Conservation (phyloP, 1,140 invertebrate genomes). For the Bombus difficillimus region DNA sequence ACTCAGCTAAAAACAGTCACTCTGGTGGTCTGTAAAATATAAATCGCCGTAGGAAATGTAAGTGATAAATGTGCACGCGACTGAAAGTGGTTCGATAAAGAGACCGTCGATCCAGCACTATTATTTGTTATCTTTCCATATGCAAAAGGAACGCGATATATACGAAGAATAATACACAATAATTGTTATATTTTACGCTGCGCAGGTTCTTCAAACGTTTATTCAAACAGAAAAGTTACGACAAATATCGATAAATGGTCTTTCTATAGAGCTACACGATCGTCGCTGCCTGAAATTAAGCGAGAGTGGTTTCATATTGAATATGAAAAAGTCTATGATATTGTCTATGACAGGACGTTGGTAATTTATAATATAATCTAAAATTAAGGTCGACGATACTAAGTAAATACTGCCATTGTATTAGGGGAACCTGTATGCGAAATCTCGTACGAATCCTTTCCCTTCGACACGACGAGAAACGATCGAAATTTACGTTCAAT, state of each 20-base stretch:
- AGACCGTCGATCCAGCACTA: background rate
- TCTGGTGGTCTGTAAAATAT: conserved; percentile 53
- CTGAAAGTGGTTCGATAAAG: conserved; percentile 36
- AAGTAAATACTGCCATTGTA: conserved; percentile 59
- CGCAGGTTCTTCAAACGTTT: background rate
- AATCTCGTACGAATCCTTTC: conserved; percentile 5
- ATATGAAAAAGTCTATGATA: conserved; percentile 54
- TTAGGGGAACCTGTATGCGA: conserved; percentile 41
- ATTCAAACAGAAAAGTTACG: background rate
- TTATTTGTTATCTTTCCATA: background rate
- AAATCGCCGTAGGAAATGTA: conserved; percentile 47
- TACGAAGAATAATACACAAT: background rate
- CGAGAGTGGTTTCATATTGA: conserved; percentile 25
- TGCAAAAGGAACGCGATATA: background rate
- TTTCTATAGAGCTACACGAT: background rate
- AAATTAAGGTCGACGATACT: conserved; percentile 45
- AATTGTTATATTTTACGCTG: background rate
- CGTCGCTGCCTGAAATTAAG: background rate
- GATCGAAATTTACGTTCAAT: background rate
- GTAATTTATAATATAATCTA: conserved; percentile 48
- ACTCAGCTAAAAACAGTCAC: conserved; percentile 42
- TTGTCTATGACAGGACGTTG: conserved; percentile 47
- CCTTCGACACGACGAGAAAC: background rate
- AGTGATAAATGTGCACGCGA: conserved; percentile 48
- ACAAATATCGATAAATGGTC: background rate